These are phyloP conservation scores for Halcyon senegalensis DNA, from an alignment of 2,113 vertebrate genomes.

Conservation along the genomic window DNA sequence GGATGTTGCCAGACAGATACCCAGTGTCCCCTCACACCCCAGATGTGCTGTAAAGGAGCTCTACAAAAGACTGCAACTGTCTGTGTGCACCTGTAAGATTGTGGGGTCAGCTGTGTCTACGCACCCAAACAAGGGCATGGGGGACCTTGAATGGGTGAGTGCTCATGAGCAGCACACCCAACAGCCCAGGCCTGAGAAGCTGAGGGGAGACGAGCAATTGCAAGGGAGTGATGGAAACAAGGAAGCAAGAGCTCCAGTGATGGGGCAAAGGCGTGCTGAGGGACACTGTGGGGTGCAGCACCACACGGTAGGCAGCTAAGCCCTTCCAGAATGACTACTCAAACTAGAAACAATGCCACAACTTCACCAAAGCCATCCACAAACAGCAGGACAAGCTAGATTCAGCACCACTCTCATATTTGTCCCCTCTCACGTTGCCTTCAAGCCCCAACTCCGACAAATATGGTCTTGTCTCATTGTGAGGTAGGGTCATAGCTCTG, in stretches of 20 bases:
- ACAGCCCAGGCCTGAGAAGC: background rate
- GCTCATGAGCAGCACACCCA: fast-evolving
- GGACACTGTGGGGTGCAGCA: background rate
- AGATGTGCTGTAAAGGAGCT: background rate
- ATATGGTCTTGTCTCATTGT: background rate
- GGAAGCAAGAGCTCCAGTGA: background rate
- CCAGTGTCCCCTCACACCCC: fast-evolving
- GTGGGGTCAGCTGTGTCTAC: background rate
- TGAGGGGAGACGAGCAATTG: fast-evolving
- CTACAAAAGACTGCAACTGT: background rate
- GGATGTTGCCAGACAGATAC: background rate
- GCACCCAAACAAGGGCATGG: fast-evolving
- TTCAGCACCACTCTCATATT: background rate
- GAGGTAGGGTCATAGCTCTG: background rate
- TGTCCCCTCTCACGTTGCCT: background rate
- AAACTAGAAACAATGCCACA: background rate
- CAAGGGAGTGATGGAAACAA: background rate
- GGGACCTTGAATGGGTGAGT: background rate
- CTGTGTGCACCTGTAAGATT: background rate
- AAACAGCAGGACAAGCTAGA: background rate
- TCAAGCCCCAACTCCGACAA: background rate
- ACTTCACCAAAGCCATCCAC: background rate
- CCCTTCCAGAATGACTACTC: background rate
- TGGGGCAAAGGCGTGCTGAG: background rate
- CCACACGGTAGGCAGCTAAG: background rate